Evolutionary conservation across 2,888 invertebrate genomes (phyloP).

Genomic region (Drosophila paucipuncta): DNA sequence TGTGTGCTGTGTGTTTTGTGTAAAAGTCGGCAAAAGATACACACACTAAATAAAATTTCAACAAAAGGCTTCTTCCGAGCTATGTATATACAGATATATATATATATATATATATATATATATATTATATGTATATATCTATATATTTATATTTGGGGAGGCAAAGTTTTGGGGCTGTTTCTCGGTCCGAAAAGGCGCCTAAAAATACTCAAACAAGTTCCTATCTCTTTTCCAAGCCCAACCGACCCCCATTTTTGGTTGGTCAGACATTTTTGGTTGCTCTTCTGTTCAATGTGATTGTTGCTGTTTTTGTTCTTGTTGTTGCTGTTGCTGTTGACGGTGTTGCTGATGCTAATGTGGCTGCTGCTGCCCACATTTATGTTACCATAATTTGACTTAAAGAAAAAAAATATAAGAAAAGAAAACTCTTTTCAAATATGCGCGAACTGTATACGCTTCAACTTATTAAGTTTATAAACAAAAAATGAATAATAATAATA

Average conservation of each 20-base stretch:
- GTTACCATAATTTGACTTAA: constrained; percentile 80
- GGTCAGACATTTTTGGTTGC: constrained; percentile 65
- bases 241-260: constrained; percentile 78
- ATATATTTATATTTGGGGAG: neutral
- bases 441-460: constrained; percentile 29
- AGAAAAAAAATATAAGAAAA: constrained; percentile 35
- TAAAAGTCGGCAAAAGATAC: constrained; percentile 77
- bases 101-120: neutral
- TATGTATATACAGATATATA: neutral
- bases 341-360: constrained; percentile 51
- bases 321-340: neutral
- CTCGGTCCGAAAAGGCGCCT: constrained; percentile 68
- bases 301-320: constrained; percentile 47
- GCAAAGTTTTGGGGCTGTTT: constrained; percentile 32
- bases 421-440: neutral
- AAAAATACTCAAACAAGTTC: constrained; percentile 75
- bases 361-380: constrained; percentile 73
- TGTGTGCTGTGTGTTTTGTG: constrained; percentile 35
- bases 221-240: constrained; percentile 67
- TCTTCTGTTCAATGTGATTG: constrained; percentile 52
- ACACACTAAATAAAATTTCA: constrained; percentile 74
- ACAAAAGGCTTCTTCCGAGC: constrained; percentile 68
- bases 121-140: neutral
- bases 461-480: neutral
- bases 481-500: neutral